A percentile compares a stretch with the other conserved stretches of the same genome.
Evolutionary conservation across 2,113 vertebrate genomes (phyloP).

Genomic region (Pachycephala philippinensis): DNA sequence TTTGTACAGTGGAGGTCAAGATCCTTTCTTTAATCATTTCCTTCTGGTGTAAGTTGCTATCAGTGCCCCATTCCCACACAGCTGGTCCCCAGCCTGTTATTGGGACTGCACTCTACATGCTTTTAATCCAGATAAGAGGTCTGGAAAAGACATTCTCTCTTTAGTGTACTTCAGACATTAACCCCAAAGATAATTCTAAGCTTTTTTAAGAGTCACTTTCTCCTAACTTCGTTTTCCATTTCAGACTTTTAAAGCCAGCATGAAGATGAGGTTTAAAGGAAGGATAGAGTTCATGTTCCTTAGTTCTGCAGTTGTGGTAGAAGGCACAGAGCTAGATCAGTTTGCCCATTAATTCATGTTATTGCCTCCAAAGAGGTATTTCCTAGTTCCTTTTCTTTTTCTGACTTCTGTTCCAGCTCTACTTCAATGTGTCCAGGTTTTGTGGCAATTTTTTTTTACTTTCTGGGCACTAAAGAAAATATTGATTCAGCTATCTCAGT

Average conservation of each 20-base stretch:
- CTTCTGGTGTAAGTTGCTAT: constrained; percentile 6
- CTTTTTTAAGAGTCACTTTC: constrained; percentile 28
- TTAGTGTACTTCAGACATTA: background rate
- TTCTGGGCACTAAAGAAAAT: background rate
- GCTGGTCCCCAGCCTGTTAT: constrained; percentile 25
- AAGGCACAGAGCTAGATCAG: background rate
- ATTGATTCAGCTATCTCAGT: background rate
- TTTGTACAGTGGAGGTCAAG: constrained; percentile 59
- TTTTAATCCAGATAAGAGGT: background rate
- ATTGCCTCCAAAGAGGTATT: background rate
- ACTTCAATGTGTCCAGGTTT: background rate
- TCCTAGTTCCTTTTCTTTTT: background rate
- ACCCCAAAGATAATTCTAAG: background rate
- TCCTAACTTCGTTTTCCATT: background rate
- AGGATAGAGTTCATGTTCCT: background rate
- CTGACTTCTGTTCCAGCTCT: background rate
- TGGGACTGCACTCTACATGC: background rate
- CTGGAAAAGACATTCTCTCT: background rate
- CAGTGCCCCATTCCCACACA: constrained; percentile 12
- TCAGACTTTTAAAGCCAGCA: background rate
- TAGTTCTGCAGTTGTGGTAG: background rate
- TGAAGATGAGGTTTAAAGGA: background rate
- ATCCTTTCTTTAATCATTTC: constrained; percentile 54
- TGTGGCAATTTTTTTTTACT: background rate
- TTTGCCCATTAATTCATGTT: background rate